Conservation (phyloP, 2,113 vertebrate genomes). For the Danio rerio region DNA sequence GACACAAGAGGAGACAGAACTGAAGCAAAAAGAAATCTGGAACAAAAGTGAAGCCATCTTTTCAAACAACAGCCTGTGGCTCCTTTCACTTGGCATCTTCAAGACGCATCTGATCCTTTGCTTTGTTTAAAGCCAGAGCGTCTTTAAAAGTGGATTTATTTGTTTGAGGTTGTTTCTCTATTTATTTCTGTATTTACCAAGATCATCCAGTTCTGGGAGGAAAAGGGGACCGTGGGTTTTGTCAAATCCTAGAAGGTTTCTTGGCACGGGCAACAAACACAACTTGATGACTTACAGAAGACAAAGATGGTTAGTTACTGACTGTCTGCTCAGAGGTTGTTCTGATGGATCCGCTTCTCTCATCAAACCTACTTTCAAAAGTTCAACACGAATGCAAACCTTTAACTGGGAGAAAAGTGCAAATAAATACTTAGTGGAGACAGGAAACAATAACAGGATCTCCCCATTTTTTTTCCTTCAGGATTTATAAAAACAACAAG, state of each 20-base stretch:
- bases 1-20: conserved; percentile 41
- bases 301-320: conserved; percentile 82
- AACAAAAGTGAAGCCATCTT: conserved; percentile 53
- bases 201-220: conserved; percentile 64
- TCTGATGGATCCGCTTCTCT: conserved; percentile 71
- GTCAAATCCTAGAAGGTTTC: conserved; percentile 61
- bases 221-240: conserved; percentile 62
- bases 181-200: conserved; percentile 58
- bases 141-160: conserved; percentile 55
- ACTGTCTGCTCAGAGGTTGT: conserved; percentile 38
- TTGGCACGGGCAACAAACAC: conserved; percentile 74
- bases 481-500: conserved; percentile 62
- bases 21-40: conserved; percentile 51
- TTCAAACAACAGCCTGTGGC: conserved; percentile 58
- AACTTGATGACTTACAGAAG: conserved; percentile 88
- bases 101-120: conserved; percentile 44
- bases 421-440: conserved; percentile 2
- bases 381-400: not conserved
- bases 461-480: conserved; percentile 29
- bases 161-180: conserved; percentile 52
- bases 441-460: conserved; percentile 34
- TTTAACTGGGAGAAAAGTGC: not conserved
- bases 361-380: conserved; percentile 34
- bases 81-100: conserved; percentile 42
- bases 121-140: conserved; percentile 53